phyloP scores from a whole-genome alignment of 2,113 vertebrate genomes.

The Ciconia boyciana region DNA sequence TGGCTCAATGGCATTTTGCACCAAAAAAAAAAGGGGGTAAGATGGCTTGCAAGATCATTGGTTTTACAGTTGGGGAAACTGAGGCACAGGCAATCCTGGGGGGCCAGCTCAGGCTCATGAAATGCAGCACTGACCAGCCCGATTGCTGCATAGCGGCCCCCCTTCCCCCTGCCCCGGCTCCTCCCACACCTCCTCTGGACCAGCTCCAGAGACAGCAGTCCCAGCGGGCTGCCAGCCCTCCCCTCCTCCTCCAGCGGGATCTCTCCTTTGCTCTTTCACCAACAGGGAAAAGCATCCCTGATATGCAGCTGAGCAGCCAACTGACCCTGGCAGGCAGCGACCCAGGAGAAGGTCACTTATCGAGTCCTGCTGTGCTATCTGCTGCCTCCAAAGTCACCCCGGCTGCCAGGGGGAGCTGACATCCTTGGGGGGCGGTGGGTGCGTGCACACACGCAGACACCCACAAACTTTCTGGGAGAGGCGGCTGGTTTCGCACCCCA shows the following conservation, averaged over 20 bases:
- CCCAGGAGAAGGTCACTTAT: constrained; percentile 49
- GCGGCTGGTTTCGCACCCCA: not conserved
- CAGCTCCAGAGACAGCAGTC: not conserved
- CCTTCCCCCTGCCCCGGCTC: not conserved
- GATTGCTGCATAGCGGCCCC: fast-evolving
- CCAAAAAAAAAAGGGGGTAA: not conserved
- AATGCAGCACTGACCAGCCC: not conserved
- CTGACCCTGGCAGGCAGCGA: constrained; percentile 50
- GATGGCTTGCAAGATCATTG: not conserved
- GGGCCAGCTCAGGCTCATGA: not conserved
- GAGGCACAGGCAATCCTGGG: not conserved
- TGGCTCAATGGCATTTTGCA: fast-evolving
- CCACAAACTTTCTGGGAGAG: not conserved
- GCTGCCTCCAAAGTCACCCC: not conserved
- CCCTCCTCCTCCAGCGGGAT: not conserved
- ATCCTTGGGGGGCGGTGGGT: fast-evolving
- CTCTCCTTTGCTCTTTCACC: constrained; percentile 27
- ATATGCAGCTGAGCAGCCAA: constrained; percentile 41
- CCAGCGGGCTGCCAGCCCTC: not conserved
- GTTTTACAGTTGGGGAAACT: not conserved
- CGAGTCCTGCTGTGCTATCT: constrained; percentile 24
- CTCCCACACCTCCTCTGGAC: not conserved
- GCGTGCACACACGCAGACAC: not conserved
- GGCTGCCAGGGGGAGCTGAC: not conserved
- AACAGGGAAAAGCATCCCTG: constrained; percentile 18